A percentile compares a stretch with the other conserved stretches of the same genome.
phyloP scores from a whole-genome alignment of 2,888 invertebrate genomes.

The Tridacna crocea region DNA sequence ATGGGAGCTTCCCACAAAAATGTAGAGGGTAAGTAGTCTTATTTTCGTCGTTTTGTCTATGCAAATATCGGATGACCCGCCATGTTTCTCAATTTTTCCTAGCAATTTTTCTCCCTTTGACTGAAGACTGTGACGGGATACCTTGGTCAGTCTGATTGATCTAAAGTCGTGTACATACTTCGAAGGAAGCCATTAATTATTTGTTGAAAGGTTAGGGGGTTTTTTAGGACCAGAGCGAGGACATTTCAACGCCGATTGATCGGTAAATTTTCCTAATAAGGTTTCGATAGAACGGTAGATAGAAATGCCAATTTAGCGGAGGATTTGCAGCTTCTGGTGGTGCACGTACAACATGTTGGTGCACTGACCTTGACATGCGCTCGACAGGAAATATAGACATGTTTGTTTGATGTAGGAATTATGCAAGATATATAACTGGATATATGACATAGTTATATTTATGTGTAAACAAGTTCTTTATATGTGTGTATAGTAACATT shows the following conservation, averaged over 20 bases:
- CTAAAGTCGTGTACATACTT: not conserved
- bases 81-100: constrained; percentile 55
- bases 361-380: constrained; percentile 21
- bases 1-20: constrained; percentile 25
- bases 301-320: constrained; percentile 30
- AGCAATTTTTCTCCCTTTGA: constrained; percentile 18
- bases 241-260: not conserved
- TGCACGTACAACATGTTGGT: constrained; percentile 22
- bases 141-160: not conserved
- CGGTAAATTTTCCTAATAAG: constrained; percentile 52
- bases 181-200: not conserved
- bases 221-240: not conserved
- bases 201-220: not conserved
- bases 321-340: constrained; percentile 12
- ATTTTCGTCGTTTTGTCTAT: constrained; percentile 59
- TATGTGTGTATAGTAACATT: no score
- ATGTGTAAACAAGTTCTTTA: not conserved
- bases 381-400: constrained; percentile 2
- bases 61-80: constrained; percentile 61
- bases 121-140: not conserved
- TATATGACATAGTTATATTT: constrained; percentile 15
- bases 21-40: constrained; percentile 49
- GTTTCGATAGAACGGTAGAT: constrained; percentile 36
- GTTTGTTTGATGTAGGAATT: not conserved
- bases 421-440: not conserved